Base-by-base conservation (phyloP, 2,113 vertebrate genomes). In the Thunnus maccoyii region DNA sequence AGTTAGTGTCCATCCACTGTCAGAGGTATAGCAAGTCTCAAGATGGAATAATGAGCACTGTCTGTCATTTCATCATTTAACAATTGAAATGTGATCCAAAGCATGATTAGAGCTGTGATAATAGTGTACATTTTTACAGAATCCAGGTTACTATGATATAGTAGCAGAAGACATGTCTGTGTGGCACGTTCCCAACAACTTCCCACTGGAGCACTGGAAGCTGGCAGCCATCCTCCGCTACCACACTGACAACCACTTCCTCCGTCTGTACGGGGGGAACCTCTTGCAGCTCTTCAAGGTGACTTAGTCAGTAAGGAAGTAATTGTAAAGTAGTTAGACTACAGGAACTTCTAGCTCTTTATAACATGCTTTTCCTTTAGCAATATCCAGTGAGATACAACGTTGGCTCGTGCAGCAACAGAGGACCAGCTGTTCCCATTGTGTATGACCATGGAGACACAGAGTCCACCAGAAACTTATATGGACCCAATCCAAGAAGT, bases 141-240 rank as follows among this genome's bases (percentile, higher is more conserved):
- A 68, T 69, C 56, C 76, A 83, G 80, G 76, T 48, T 80, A 87
- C 62, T 80, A 80, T 4, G 72, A 80, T 54, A 83, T 83, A 20
- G 4, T n/a, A 13, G 76, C 71, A 52, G 18, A 76, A 30, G 80
- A 87, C 57, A 70, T 87, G 67, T 83, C 85, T 48, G 72, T 83
- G 44, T 87, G 72, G 76, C 85, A 87, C 2, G 81, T 87, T 69
- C 80, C 76, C 62, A 87, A 87, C 62, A 80, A 76, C 62, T 73
- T 87, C 3, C 51, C 67, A 5, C n/a, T 80, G 64, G 78, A 81
- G 8, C 68, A 61, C 72, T 80, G 84, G 84, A 86, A 65, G 18
- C 47, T 74, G 32, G 79, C 25, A 60, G 66, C 75, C 22, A 20
- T 83, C 61, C 71, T 86, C 20, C 71, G 71, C 60, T 86, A 86